phyloP scores from a whole-genome alignment of 1,140 invertebrate genomes.

The Tetramorium alpestre region DNA sequence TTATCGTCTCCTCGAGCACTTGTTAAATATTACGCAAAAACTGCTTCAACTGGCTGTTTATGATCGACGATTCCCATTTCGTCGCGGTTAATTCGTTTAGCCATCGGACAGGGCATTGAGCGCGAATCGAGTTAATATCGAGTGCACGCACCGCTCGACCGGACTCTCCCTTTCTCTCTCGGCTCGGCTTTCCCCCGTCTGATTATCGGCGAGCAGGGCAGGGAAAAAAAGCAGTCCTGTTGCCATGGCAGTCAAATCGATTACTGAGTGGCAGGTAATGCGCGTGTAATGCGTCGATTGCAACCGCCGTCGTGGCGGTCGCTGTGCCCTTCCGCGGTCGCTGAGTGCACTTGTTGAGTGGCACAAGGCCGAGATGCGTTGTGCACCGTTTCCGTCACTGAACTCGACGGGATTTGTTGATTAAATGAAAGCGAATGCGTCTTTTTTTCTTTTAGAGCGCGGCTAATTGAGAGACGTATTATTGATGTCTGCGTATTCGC shows the following conservation, averaged over 20 bases:
- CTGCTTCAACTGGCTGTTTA: constrained; percentile 51
- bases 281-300: constrained; percentile 72
- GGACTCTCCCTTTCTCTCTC: constrained; percentile 50
- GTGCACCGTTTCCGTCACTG: constrained; percentile 32
- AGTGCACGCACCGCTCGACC: constrained; percentile 53
- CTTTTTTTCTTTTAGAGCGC: not conserved
- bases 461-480: not conserved
- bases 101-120: constrained; percentile 59
- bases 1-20: not conserved
- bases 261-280: constrained; percentile 75
- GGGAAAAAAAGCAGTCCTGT: constrained; percentile 65
- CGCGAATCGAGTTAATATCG: constrained; percentile 75
- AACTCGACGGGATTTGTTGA: constrained; percentile 29
- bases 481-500: not conserved
- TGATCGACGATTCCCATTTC: constrained; percentile 61
- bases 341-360: constrained; percentile 68
- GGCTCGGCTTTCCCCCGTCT: constrained; percentile 48
- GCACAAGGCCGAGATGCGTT: constrained; percentile 57
- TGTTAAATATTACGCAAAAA: constrained; percentile 48
- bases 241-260: constrained; percentile 75
- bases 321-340: constrained; percentile 52
- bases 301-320: constrained; percentile 32
- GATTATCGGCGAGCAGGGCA: constrained; percentile 57
- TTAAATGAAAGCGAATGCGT: constrained; percentile 28
- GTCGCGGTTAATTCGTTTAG: constrained; percentile 71